phyloP scores from a whole-genome alignment of 2,113 vertebrate genomes.

The Gavialis gangeticus region DNA sequence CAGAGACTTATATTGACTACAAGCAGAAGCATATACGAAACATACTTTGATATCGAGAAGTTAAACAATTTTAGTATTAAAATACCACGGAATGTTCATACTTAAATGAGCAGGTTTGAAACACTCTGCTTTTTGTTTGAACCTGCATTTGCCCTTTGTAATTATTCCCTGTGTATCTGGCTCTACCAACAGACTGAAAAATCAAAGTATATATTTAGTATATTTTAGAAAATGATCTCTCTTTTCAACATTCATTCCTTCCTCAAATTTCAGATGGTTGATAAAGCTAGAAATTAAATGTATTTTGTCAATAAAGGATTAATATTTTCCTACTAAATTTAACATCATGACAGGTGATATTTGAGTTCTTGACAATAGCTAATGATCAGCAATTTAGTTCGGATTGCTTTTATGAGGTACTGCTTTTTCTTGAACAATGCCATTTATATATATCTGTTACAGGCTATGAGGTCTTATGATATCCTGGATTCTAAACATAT shows the following conservation, averaged over 20 bases:
- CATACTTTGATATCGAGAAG: neutral
- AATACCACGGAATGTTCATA: neutral
- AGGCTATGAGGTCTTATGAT: constrained; percentile 20
- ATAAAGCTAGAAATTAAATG: neutral
- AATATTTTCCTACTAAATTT: neutral
- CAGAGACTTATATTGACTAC: neutral
- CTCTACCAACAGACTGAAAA: neutral
- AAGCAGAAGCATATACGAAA: neutral
- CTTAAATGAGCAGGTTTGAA: constrained; percentile 3
- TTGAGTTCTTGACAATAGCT: neutral
- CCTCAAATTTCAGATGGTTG: neutral
- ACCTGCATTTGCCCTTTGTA: neutral
- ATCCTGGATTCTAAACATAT: constrained; percentile 24
- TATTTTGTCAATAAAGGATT: neutral
- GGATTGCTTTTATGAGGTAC: neutral
- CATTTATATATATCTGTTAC: neutral
- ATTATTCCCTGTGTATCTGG: neutral
- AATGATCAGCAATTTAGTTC: neutral
- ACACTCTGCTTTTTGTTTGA: neutral
- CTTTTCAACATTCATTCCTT: neutral
- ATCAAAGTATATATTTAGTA: neutral
- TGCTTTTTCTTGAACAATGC: neutral
- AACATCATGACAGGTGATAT: neutral
- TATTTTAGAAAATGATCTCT: neutral
- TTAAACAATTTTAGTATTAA: neutral